Evolutionary conservation across 2,888 invertebrate species (phyloP).

Genomic region (Scrobipalpa costella): DNA sequence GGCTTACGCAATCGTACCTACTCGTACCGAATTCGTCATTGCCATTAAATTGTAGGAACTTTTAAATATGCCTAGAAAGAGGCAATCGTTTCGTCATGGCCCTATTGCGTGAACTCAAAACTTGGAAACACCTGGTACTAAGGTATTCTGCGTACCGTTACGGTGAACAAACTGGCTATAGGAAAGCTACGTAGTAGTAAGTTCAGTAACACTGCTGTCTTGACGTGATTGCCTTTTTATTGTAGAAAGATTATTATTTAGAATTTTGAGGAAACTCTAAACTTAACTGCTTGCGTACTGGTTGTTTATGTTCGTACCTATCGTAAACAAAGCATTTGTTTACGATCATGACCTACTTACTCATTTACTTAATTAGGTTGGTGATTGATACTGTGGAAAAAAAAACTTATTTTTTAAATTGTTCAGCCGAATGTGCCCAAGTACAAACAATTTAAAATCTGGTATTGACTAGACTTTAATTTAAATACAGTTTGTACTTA

Average conservation of each 20-base stretch:
- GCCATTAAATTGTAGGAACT: constrained; percentile 27
- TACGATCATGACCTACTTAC: constrained; percentile 5
- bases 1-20: constrained; percentile 27
- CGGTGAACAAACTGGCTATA: constrained; percentile 52
- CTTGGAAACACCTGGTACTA: constrained; percentile 54
- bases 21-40: constrained; percentile 24
- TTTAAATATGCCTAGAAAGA: constrained; percentile 31
- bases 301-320: no score
- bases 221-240: constrained; percentile 30
- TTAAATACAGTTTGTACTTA: no score
- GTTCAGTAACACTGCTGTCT: constrained; percentile 30
- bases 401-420: no score
- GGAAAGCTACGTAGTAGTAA: constrained; percentile 48
- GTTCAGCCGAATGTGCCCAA: no score
- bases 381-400: background rate
- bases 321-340: background rate
- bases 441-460: no score
- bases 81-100: constrained; percentile 48
- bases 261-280: constrained; percentile 6
- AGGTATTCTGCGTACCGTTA: constrained; percentile 61
- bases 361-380: background rate
- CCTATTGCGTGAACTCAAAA: constrained; percentile 43
- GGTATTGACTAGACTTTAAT: no score
- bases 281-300: background rate
- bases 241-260: constrained; percentile 23